These are phyloP conservation scores for Hippocampus comes DNA, from an alignment of 2,113 vertebrate species.

Conservation along the genomic window DNA sequence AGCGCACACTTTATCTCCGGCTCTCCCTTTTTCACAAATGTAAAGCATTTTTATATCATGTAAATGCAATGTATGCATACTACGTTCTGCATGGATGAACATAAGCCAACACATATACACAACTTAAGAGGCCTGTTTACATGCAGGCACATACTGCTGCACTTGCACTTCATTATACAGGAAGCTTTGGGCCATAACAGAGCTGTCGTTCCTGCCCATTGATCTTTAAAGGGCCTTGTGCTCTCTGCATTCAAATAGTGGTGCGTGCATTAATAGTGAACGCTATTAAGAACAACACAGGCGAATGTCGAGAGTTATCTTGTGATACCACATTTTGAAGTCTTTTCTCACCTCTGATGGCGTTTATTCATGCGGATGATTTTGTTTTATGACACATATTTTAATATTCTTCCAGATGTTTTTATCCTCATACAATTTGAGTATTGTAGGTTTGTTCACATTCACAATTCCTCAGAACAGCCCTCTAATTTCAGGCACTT, in stretches of 20 bases:
- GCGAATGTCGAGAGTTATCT: neutral
- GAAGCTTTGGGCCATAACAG: conserved; percentile 27
- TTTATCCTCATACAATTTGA: neutral
- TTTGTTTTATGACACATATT: neutral
- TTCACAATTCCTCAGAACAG: neutral
- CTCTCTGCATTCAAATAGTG: conserved; percentile 23
- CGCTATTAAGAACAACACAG: conserved; percentile 16
- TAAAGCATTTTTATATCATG: neutral
- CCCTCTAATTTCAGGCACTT: neutral
- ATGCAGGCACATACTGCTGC: conserved; percentile 27
- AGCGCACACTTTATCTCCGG: neutral
- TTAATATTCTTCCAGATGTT: neutral
- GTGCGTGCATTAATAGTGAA: neutral
- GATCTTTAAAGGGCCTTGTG: conserved; percentile 26
- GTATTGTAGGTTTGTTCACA: neutral
- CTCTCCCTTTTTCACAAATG: neutral
- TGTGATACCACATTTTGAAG: neutral
- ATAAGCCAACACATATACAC: conserved; percentile 13
- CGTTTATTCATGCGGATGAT: neutral
- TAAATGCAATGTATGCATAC: conserved; percentile 9
- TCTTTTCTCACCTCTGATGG: neutral
- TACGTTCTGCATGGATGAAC: conserved; percentile 29
- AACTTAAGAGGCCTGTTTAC: conserved; percentile 32
- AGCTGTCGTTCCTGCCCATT: conserved; percentile 28
- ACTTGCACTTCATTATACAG: conserved; percentile 31